A percentile compares a stretch with the other conserved stretches of the same genome.
Evolutionary conservation across 2,113 vertebrate species (phyloP).

Genomic region (Anseranas semipalmata): DNA sequence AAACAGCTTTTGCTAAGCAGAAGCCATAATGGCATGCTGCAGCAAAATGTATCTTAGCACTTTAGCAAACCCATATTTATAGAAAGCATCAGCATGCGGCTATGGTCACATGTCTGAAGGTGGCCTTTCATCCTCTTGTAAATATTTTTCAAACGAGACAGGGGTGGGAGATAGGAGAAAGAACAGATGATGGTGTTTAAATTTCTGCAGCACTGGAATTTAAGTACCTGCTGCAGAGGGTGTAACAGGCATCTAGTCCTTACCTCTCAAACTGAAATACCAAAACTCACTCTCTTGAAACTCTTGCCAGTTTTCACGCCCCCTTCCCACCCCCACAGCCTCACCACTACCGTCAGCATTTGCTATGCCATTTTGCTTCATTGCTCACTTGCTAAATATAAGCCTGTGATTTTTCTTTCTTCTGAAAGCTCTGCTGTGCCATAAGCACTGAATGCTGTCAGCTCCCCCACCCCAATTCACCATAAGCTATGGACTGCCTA

Average conservation of each 20-base stretch:
- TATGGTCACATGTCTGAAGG: conserved; percentile 38
- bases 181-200: background rate
- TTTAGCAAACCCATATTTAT: conserved; percentile 38
- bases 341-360: conserved; percentile 40
- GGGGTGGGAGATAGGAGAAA: conserved; percentile 42
- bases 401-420: conserved; percentile 30
- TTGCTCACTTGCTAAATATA: conserved; percentile 66
- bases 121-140: conserved; percentile 46
- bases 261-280: conserved; percentile 31
- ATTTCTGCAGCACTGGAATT: background rate
- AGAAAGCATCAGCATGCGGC: conserved; percentile 20
- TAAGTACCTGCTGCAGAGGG: conserved; percentile 19
- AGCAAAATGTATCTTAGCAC: background rate
- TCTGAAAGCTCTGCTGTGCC: conserved; percentile 9
- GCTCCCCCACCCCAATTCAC: background rate
- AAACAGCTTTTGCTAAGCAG: conserved; percentile 40
- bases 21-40: conserved; percentile 20
- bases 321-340: conserved; percentile 34
- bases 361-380: conserved; percentile 51
- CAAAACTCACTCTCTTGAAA: background rate
- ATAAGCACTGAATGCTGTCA: background rate
- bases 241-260: background rate
- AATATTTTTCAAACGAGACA: conserved; percentile 58
- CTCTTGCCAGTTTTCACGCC: conserved; percentile 48
- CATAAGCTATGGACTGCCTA: background rate